Percentiles rank a stretch among this genome's conserved stretches.
Evolutionary conservation across 2,113 vertebrate genomes (phyloP).

Genomic region (Ginglymostoma cirratum): DNA sequence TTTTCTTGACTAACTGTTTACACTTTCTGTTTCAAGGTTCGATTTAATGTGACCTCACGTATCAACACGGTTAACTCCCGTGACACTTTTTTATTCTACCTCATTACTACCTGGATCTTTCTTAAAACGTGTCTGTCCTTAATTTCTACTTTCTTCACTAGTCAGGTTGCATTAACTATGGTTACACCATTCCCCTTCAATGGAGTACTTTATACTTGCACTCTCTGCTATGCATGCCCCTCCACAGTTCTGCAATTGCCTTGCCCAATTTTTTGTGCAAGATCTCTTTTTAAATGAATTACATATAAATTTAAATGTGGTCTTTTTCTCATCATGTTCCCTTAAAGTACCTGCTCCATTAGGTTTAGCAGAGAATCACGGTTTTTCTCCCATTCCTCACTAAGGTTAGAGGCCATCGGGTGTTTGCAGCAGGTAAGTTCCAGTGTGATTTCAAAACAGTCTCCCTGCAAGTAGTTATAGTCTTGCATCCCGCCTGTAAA

Average conservation of each 20-base stretch:
- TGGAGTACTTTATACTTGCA: neutral
- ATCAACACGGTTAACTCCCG: neutral
- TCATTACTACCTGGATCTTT: neutral
- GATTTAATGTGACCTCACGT: neutral
- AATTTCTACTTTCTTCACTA: neutral
- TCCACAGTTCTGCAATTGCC: neutral
- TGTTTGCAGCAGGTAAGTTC: constrained; percentile 96
- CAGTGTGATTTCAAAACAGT: constrained; percentile 90
- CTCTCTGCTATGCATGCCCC: neutral
- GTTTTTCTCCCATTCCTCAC: constrained; percentile 86
- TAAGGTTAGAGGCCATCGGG: constrained; percentile 64
- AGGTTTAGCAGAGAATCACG: constrained; percentile 79
- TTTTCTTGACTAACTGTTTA: neutral
- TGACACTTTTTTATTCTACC: neutral
- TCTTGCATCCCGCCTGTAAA: constrained; percentile 92
- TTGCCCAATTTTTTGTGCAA: neutral
- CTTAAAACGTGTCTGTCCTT: too few species aligned
- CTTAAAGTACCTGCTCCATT: constrained; percentile 74
- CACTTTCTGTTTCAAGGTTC: neutral
- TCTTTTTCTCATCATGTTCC: neutral
- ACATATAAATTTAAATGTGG: neutral
- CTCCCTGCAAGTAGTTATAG: constrained; percentile 87
- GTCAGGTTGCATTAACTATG: neutral
- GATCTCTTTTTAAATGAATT: neutral
- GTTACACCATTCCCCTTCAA: neutral